Percentiles rank a stretch among this genome's conserved stretches.
phyloP scores from a whole-genome alignment of 2,888 invertebrate species.

The Drosophila testacea region DNA sequence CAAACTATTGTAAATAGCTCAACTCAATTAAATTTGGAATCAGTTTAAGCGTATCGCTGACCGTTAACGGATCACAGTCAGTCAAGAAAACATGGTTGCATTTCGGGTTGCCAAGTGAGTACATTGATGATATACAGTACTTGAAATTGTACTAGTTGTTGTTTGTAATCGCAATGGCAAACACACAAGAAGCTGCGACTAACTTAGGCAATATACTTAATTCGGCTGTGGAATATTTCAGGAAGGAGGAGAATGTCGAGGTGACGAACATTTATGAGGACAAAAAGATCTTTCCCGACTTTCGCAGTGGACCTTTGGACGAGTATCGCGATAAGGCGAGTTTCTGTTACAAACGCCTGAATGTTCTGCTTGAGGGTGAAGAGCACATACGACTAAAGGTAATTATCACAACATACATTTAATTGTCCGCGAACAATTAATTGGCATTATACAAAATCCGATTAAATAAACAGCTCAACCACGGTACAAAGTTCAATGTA shows the following conservation, averaged over 20 bases:
- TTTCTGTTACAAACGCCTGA: slow-evolving; percentile 89
- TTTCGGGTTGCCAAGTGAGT: slow-evolving; percentile 50
- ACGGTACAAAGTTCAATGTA: slow-evolving; percentile 49
- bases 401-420: slow-evolving; percentile 32
- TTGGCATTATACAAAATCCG: neutral
- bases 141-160: neutral
- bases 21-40: slow-evolving; percentile 7
- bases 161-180: slow-evolving; percentile 41
- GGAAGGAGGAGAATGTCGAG: slow-evolving; percentile 25
- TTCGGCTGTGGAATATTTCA: slow-evolving; percentile 56
- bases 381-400: slow-evolving; percentile 86
- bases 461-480: neutral
- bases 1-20: slow-evolving; percentile 38
- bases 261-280: slow-evolving; percentile 73
- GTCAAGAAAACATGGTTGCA: slow-evolving; percentile 54
- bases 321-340: slow-evolving; percentile 88
- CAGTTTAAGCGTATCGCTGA: slow-evolving; percentile 50
- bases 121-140: slow-evolving; percentile 3
- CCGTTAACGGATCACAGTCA: slow-evolving; percentile 37
- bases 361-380: slow-evolving; percentile 86
- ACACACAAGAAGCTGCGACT: slow-evolving; percentile 13
- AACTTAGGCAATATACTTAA: slow-evolving; percentile 43
- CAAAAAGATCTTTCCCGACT: slow-evolving; percentile 86
- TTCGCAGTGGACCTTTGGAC: slow-evolving; percentile 88
- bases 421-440: neutral